Base-by-base conservation (phyloP, 1,140 invertebrate genomes). In the Linepithema humile region DNA sequence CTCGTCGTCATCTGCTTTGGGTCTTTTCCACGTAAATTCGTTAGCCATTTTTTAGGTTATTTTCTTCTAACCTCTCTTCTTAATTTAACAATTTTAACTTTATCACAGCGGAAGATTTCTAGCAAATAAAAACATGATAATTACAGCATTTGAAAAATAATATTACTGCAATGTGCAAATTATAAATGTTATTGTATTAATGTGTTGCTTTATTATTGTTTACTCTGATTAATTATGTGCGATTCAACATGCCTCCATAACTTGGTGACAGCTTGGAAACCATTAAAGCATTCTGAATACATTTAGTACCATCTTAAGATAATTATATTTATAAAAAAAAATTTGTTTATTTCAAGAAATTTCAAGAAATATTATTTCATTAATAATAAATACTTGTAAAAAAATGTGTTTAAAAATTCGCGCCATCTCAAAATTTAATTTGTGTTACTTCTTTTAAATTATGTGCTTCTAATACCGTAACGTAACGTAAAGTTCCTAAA, bases 1-100 rank as follows among this genome's bases (percentile, higher is more conserved):
- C 85, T 97, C 96, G 38, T 91, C 95, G 88, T 97, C 96, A 3
- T 94, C 94, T 1, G 95, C 95, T 85, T 96, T 96, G 0, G 96
- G 96, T 87, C 96, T 94, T 82, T 92, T 93, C 0, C 90, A 69
- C 59, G 64, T 17, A 38, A 84, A 32, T 40, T n/a, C 20, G n/a
- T 45, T 9, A 45, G 73, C 75, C 88, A 89, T 89, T 12, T 48
- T 45, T 80, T 26, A 62, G 6, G 12, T 64, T 78, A 35, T 53
- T 48, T 0, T 45, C 15, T 45, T 45, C n/a, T 48, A 75, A 74
- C 50, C 35, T 64, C 38, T 75, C 1, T 17, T 12, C 48, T 55
- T 65, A 5, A 29, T 1, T 53, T 10, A 29, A 38, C 2, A 65
- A 9, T 38, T 35, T 4, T 26, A 50, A 53, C 23, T 17, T 7